A percentile compares a stretch with the other conserved stretches of the same genome.
These are phyloP conservation scores for Hybos culiciformis DNA, from an alignment of 2,888 invertebrate genomes.

Conservation along the genomic window DNA sequence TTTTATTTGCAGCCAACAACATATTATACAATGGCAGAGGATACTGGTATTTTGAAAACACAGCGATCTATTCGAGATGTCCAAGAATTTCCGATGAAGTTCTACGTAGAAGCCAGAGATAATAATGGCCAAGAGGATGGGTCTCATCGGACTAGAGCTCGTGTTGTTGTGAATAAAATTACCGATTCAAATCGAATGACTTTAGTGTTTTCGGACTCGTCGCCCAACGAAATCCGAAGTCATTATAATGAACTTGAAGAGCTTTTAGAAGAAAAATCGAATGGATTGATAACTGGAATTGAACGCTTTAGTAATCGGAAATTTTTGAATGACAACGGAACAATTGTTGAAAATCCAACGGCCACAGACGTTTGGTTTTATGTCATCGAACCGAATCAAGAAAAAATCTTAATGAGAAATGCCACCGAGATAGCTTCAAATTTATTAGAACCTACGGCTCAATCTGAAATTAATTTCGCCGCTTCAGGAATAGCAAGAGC, in stretches of 20 bases:
- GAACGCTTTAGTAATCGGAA: conserved; percentile 73
- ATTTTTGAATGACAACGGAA: conserved; percentile 58
- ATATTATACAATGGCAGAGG: conserved; percentile 58
- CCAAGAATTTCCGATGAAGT: conserved; percentile 55
- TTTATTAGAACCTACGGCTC: conserved; percentile 45
- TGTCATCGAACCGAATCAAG: conserved; percentile 63
- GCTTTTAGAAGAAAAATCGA: conserved; percentile 39
- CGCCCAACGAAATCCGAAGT: conserved; percentile 52
- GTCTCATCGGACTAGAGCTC: conserved; percentile 29
- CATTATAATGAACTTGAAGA: conserved; percentile 38
- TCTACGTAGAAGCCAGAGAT: conserved; percentile 50
- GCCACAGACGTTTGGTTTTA: conserved; percentile 85
- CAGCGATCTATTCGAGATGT: conserved; percentile 57
- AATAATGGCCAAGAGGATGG: conserved; percentile 39
- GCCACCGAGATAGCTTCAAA: conserved; percentile 55
- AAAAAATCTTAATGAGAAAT: conserved; percentile 58
- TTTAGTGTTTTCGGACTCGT: conserved; percentile 58
- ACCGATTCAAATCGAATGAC: conserved; percentile 64
- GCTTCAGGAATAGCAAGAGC: conserved; percentile 54
- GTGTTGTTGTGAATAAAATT: conserved; percentile 50
- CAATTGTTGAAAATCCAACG: conserved; percentile 49
- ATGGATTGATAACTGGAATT: conserved; percentile 62
- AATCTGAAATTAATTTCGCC: conserved; percentile 52
- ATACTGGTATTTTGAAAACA: conserved; percentile 63
- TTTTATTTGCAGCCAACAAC: conserved; percentile 23